A percentile compares a stretch with the other conserved stretches of the same genome.
Evolutionary conservation across 2,797 vertebrate species (phyloP).

Genomic region (Spea hammondii): DNA sequence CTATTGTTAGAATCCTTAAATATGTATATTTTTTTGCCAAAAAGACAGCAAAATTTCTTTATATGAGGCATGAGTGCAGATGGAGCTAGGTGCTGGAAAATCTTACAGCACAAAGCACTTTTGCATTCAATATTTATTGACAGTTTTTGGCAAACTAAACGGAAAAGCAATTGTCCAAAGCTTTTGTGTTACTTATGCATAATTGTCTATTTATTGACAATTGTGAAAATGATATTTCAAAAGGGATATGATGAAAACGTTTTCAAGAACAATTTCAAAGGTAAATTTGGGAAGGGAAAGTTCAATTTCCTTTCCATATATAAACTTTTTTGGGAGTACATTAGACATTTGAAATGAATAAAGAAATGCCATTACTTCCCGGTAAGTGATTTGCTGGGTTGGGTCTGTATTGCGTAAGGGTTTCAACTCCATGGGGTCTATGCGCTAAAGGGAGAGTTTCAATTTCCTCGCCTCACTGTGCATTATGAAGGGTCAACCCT

Average conservation of each 20-base stretch:
- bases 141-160: constrained; percentile 44
- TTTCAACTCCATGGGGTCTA: no score
- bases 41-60: constrained; percentile 40
- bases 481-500: no score
- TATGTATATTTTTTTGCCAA: constrained; percentile 41
- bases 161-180: constrained; percentile 47
- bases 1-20: constrained; percentile 48
- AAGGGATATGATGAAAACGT: constrained; percentile 28
- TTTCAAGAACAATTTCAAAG: constrained; percentile 23
- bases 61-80: constrained; percentile 47
- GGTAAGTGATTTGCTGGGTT: no score
- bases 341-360: constrained; percentile 8
- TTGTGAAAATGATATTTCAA: constrained; percentile 22
- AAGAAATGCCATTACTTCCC: not conserved
- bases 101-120: constrained; percentile 39
- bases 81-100: constrained; percentile 45
- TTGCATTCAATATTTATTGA: constrained; percentile 53
- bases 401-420: no score
- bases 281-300: constrained; percentile 16
- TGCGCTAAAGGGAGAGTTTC: no score
- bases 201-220: constrained; percentile 49
- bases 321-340: constrained; percentile 13
- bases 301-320: constrained; percentile 26
- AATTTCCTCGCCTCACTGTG: no score
- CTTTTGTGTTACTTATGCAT: constrained; percentile 39